Percentiles rank a stretch among this genome's conserved stretches.
These are phyloP conservation scores for Galago senegalensis DNA, from an alignment of 2,797 vertebrate species.

Conservation along the genomic window DNA sequence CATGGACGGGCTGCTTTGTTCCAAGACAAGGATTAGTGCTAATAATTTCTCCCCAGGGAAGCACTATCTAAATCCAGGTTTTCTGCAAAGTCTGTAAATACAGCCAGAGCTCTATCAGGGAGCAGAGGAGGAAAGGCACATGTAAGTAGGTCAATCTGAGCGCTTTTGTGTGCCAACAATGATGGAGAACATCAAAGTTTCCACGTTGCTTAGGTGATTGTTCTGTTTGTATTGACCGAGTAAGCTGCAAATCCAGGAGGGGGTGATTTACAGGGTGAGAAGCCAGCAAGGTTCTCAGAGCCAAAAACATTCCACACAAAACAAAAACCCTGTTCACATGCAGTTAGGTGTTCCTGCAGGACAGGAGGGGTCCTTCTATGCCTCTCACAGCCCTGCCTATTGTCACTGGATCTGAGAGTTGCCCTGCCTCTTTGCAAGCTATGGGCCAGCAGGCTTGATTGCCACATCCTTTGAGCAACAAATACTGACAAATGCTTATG, in stretches of 20 bases:
- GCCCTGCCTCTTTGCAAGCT: accelerated
- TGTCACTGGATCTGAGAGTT: neutral
- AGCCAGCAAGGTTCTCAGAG: neutral
- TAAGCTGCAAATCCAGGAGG: conserved; percentile 17
- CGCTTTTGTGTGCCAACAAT: conserved; percentile 84
- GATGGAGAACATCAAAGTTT: conserved; percentile 33
- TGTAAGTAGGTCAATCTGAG: conserved; percentile 87
- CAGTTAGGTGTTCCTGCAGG: neutral
- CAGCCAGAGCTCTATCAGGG: conserved; percentile 70
- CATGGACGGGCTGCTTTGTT: conserved; percentile 84
- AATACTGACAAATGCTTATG: too few relatives aligned
- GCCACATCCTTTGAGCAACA: neutral
- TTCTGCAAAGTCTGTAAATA: conserved; percentile 85
- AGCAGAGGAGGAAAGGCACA: conserved; percentile 76
- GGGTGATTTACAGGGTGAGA: neutral
- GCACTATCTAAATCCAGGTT: conserved; percentile 84
- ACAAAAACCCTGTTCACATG: neutral
- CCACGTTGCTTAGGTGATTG: neutral
- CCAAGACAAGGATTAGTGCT: conserved; percentile 88
- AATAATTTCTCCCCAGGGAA: conserved; percentile 89
- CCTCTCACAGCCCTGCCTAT: neutral
- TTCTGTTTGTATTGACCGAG: conserved; percentile 62
- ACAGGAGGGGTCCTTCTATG: accelerated
- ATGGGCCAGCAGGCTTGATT: neutral
- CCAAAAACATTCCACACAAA: conserved; percentile 62